Evolutionary conservation across 2,113 vertebrate genomes (phyloP).

Genomic region (Hyaena hyaena): DNA sequence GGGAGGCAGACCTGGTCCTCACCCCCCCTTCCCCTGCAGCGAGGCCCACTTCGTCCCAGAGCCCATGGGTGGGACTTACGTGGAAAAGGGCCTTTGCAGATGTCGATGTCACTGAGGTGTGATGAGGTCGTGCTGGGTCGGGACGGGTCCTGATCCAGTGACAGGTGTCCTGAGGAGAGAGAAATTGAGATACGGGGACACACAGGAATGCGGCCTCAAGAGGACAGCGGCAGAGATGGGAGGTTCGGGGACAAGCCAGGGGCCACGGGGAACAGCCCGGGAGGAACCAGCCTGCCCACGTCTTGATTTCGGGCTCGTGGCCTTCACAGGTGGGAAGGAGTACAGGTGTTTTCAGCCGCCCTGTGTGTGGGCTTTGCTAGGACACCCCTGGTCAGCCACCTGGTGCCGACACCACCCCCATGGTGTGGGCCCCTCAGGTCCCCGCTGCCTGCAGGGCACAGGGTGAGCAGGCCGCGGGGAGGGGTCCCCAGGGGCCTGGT

Average conservation of each 20-base stretch:
- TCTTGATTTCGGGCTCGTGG: rapidly evolving
- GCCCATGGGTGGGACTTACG: rapidly evolving
- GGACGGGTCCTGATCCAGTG: not conserved
- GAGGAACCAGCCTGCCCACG: rapidly evolving
- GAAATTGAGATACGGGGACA: not conserved
- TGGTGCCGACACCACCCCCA: too few species aligned
- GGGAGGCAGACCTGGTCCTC: not conserved
- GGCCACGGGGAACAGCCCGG: not conserved
- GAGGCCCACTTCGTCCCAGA: not conserved
- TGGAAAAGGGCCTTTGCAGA: rapidly evolving
- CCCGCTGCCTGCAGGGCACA: rapidly evolving
- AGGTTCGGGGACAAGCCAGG: rapidly evolving
- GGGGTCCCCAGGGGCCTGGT: not conserved
- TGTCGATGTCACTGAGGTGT: rapidly evolving
- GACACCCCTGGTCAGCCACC: not conserved
- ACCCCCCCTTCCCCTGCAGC: rapidly evolving
- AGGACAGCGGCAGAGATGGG: not conserved
- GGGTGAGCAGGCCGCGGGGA: not conserved
- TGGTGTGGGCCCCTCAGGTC: too few species aligned
- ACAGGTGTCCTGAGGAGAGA: not conserved
- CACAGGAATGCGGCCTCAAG: rapidly evolving
- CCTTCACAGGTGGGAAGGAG: not conserved
- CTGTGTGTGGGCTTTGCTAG: rapidly evolving
- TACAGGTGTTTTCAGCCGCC: rapidly evolving
- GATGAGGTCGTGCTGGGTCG: rapidly evolving